A percentile compares a stretch with the other conserved stretches of the same genome.
These are phyloP conservation scores for Rutpela maculata DNA, from an alignment of 2,888 invertebrate species.

Conservation along the genomic window DNA sequence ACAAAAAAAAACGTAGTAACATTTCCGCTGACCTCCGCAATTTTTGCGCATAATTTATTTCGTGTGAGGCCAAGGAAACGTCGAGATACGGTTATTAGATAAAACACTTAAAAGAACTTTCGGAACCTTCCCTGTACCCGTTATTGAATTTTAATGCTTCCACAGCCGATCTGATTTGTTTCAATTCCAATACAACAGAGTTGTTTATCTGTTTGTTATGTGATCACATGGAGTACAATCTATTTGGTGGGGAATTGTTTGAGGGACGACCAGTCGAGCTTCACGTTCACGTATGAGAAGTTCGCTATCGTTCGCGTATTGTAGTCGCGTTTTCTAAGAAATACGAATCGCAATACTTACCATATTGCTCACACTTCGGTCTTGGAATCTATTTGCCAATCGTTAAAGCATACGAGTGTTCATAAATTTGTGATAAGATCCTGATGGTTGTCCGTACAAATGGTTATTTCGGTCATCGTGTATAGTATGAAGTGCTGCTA, in stretches of 20 bases:
- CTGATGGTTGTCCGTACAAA: conserved; percentile 70
- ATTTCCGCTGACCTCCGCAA: not conserved
- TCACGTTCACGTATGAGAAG: conserved; percentile 29
- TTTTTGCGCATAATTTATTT: conserved; percentile 6
- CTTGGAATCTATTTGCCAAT: not conserved
- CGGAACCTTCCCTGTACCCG: conserved; percentile 16
- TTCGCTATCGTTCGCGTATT: conserved; percentile 5
- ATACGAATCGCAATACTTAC: not conserved
- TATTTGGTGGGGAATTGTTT: conserved; percentile 48
- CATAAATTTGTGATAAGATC: conserved; percentile 31
- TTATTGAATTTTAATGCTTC: conserved; percentile 2
- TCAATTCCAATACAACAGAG: conserved; percentile 12
- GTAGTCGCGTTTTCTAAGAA: conserved; percentile 8
- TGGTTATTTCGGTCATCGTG: conserved; percentile 67
- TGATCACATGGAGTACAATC: conserved; percentile 51
- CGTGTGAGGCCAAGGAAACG: conserved; percentile 3
- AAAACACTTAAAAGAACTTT: conserved; percentile 7
- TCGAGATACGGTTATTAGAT: not conserved
- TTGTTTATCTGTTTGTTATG: conserved; percentile 45
- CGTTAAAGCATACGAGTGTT: conserved; percentile 16
- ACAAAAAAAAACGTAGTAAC: not conserved
- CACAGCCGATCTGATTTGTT: not conserved
- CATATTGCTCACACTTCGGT: conserved; percentile 15
- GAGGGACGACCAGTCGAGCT: conserved; percentile 54
- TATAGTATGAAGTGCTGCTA: conserved; percentile 85